phyloP scores from a whole-genome alignment of 2,888 invertebrate genomes.

The Lithophane semibrunnea region DNA sequence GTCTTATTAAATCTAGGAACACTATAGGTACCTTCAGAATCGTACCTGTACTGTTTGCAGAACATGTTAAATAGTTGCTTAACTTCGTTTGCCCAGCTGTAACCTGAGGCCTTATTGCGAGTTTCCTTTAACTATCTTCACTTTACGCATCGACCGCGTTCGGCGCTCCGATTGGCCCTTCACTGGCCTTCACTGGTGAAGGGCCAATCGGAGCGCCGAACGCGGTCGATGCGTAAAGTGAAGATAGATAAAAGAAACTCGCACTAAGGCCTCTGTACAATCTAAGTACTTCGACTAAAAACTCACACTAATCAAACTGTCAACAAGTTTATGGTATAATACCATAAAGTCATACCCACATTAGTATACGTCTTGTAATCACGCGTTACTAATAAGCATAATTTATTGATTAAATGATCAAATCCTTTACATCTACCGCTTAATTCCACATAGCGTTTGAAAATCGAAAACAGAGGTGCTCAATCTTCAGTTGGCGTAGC shows the following conservation, averaged over 20 bases:
- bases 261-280: no score
- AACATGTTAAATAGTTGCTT: neutral
- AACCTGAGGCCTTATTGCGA: no score
- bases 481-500: constrained; percentile 23
- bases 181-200: no score
- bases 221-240: no score
- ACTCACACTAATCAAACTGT: constrained; percentile 30
- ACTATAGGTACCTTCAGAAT: no score
- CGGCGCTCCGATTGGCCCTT: no score
- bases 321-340: constrained; percentile 38
- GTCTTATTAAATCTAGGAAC: no score
- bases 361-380: constrained; percentile 44
- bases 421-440: constrained; percentile 39
- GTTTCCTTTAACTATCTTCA: no score
- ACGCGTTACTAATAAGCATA: constrained; percentile 39
- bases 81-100: neutral
- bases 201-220: no score
- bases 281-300: constrained; percentile 7
- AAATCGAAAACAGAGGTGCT: constrained; percentile 27
- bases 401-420: constrained; percentile 44
- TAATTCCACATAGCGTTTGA: constrained; percentile 24
- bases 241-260: no score
- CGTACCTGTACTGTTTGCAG: neutral
- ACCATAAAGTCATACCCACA: constrained; percentile 40
- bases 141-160: no score